Conservation (phyloP, 2,113 vertebrate species). For the Phyllopteryx taeniolatus region DNA sequence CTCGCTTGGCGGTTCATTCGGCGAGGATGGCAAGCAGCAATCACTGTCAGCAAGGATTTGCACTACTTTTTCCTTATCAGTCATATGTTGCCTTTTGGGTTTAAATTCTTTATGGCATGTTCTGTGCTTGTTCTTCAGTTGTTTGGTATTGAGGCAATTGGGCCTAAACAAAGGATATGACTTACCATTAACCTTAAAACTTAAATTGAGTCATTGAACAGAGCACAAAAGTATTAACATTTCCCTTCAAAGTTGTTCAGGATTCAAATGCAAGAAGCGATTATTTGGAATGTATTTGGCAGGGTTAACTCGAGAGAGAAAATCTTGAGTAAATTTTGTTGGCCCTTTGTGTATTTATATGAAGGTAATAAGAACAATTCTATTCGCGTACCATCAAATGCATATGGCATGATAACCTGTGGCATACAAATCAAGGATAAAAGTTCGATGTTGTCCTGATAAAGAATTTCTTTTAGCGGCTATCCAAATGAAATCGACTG, state of each 20-base stretch:
- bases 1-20: conserved; percentile 13
- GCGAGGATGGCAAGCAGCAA: conserved; percentile 46
- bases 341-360: conserved; percentile 25
- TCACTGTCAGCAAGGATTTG: conserved; percentile 59
- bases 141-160: conserved; percentile 15
- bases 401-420: conserved; percentile 14
- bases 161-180: conserved; percentile 31
- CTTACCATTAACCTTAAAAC: background rate
- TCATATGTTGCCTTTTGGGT: conserved; percentile 48
- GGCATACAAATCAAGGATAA: conserved; percentile 15
- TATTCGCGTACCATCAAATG: conserved; percentile 36
- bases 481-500: background rate
- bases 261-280: background rate
- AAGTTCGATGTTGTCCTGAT: conserved; percentile 1
- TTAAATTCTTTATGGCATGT: conserved; percentile 59
- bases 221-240: background rate
- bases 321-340: conserved; percentile 3
- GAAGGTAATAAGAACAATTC: background rate
- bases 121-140: conserved; percentile 17
- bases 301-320: conserved; percentile 8
- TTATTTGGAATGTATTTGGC: conserved; percentile 31
- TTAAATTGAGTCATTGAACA: conserved; percentile 1
- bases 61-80: conserved; percentile 52
- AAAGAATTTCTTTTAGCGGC: conserved; percentile 3
- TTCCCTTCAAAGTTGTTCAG: conserved; percentile 4